Evolutionary conservation across 2,797 vertebrate species (phyloP).

Genomic region (Strix occidentalis): DNA sequence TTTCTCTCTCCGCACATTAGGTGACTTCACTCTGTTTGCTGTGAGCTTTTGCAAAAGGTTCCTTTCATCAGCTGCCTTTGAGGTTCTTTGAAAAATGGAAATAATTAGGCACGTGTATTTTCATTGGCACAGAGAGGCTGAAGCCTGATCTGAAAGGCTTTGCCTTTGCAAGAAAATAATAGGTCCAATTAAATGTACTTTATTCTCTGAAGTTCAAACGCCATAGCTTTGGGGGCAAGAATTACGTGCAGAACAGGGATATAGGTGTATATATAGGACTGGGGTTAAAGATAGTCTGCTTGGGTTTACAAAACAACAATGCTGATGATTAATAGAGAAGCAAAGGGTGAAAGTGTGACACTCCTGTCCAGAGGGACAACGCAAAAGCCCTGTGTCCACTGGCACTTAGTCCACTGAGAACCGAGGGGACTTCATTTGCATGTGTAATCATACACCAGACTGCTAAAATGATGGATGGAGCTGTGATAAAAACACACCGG

Average conservation of each 20-base stretch:
- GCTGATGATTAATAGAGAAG: not conserved
- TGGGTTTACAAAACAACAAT: not conserved
- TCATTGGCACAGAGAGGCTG: constrained; percentile 65
- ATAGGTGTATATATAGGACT: not conserved
- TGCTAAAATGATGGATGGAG: not conserved
- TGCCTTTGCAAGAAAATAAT: constrained; percentile 68
- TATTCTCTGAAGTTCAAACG: constrained; percentile 72
- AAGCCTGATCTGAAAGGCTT: constrained; percentile 72
- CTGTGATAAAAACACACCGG: constrained; percentile 13
- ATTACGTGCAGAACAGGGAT: constrained; percentile 34
- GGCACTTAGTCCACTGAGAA: not conserved
- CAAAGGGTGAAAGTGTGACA: not conserved
- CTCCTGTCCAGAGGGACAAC: not conserved
- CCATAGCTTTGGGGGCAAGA: constrained; percentile 59
- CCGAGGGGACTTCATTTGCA: not conserved
- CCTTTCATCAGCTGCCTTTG: constrained; percentile 75
- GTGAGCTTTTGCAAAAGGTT: constrained; percentile 65
- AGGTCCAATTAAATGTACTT: constrained; percentile 73
- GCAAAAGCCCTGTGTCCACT: not conserved
- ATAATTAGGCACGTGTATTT: constrained; percentile 75
- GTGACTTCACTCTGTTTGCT: constrained; percentile 65
- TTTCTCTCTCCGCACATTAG: constrained; percentile 22
- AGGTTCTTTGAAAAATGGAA: constrained; percentile 74
- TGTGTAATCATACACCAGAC: not conserved
- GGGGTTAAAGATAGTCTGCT: not conserved